Conservation (phyloP, 1,140 invertebrate species). For the Solenopsis invicta region DNA sequence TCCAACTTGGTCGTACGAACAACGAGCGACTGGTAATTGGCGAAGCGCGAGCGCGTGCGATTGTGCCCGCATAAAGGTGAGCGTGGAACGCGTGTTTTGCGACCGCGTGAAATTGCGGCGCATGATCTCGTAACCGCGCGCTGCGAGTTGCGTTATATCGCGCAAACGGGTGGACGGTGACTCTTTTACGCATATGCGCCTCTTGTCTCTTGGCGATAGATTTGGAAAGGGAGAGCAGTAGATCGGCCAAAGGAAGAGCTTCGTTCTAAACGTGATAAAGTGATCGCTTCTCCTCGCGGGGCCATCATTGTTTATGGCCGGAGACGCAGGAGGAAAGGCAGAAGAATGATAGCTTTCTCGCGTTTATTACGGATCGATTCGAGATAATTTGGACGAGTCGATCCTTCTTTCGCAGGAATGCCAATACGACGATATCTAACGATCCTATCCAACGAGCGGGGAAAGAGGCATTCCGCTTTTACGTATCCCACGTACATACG, state of each 20-base stretch:
- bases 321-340: background rate
- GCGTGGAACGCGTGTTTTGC: constrained; percentile 24
- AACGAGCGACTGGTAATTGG: background rate
- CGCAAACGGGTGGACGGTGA: constrained; percentile 8
- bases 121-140: constrained; percentile 43
- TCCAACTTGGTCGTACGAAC: background rate
- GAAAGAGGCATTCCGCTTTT: background rate
- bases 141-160: constrained; percentile 3
- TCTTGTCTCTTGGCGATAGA: constrained; percentile 32
- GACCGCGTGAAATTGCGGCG: constrained; percentile 33
- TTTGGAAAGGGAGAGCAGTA: constrained; percentile 68
- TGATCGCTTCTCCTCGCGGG: background rate
- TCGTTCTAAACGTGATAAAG: constrained; percentile 27
- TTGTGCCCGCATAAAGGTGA: constrained; percentile 3
- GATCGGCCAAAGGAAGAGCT: constrained; percentile 27
- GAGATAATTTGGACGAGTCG: background rate
- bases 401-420: background rate
- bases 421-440: background rate
- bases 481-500: background rate
- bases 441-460: background rate
- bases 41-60: constrained; percentile 36
- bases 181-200: constrained; percentile 44
- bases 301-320: background rate
- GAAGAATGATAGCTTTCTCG: constrained; percentile 16
- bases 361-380: constrained; percentile 12